These are phyloP conservation scores for Gari tellinella DNA, from an alignment of 2,888 invertebrate genomes.

Conservation along the genomic window DNA sequence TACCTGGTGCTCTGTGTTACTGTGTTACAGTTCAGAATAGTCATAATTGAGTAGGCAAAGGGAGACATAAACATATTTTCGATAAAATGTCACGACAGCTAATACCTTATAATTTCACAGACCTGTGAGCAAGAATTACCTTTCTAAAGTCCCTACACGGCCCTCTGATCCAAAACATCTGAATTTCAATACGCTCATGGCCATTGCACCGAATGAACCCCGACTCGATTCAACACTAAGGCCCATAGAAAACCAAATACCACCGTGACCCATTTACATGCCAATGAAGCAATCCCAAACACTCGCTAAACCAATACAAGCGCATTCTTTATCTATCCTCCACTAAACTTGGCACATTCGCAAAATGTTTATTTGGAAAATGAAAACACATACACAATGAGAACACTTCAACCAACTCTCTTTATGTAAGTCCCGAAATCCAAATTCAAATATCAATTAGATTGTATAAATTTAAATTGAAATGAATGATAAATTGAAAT, in stretches of 20 bases:
- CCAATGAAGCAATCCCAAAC: conserved; percentile 30
- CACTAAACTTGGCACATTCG: not conserved
- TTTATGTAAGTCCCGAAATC: no score
- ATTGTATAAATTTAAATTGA: no score
- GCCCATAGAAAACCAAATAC: conserved; percentile 8
- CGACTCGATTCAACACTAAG: conserved; percentile 31
- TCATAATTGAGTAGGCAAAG: no score
- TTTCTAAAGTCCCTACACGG: conserved; percentile 33
- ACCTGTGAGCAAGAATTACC: conserved; percentile 43
- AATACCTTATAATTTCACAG: conserved; percentile 55
- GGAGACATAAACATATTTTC: no score
- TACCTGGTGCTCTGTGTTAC: no score
- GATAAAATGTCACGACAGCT: conserved; percentile 13
- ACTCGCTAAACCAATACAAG: not conserved
- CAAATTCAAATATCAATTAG: no score
- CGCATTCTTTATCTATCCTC: not conserved
- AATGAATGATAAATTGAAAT: no score
- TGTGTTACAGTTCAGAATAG: no score
- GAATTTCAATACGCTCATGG: conserved; percentile 2
- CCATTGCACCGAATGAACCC: conserved; percentile 54
- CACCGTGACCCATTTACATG: conserved; percentile 48
- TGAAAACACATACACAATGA: not conserved
- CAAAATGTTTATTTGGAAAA: conserved; percentile 11
- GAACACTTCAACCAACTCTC: no score
- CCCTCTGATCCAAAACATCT: conserved; percentile 13